These are phyloP conservation scores for Danio tinwini DNA, from an alignment of 2,797 vertebrate genomes.

Conservation along the genomic window DNA sequence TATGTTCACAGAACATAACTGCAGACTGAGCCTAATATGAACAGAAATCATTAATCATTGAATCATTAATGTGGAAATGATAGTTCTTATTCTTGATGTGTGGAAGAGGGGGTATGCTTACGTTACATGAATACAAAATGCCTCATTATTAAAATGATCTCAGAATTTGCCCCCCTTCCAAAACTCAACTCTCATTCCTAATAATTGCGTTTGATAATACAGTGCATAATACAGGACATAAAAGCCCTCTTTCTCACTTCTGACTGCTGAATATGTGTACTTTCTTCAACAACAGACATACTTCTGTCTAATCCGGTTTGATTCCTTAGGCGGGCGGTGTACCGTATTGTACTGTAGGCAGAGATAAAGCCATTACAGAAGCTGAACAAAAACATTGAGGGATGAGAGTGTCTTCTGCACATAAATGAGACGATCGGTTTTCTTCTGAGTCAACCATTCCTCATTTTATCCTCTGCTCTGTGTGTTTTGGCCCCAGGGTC, in stretches of 20 bases:
- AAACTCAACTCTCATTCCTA: not conserved
- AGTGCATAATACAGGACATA: not conserved
- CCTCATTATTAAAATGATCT: not conserved
- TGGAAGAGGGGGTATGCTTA: not conserved
- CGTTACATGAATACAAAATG: not conserved
- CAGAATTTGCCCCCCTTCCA: not conserved
- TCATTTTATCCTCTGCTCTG: conserved; percentile 42
- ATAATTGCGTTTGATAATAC: not conserved
- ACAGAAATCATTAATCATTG: no score
- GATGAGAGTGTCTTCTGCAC: conserved; percentile 24
- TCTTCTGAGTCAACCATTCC: conserved; percentile 19
- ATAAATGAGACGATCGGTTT: conserved; percentile 7
- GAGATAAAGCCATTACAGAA: conserved; percentile 25
- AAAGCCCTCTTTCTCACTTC: not conserved
- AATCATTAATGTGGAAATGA: no score
- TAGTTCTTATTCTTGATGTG: not conserved
- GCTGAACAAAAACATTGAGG: conserved; percentile 18
- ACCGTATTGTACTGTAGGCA: not conserved
- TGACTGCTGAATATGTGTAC: not conserved
- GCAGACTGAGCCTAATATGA: no score
- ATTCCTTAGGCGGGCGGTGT: conserved; percentile 4
- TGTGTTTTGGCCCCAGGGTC: conserved; percentile 34
- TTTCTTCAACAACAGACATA: not conserved
- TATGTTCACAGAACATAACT: no score
- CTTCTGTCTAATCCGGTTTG: conserved; percentile 1